phyloP scores from a whole-genome alignment of 1,140 invertebrate species.

The Pseudomyrmex gracilis region DNA sequence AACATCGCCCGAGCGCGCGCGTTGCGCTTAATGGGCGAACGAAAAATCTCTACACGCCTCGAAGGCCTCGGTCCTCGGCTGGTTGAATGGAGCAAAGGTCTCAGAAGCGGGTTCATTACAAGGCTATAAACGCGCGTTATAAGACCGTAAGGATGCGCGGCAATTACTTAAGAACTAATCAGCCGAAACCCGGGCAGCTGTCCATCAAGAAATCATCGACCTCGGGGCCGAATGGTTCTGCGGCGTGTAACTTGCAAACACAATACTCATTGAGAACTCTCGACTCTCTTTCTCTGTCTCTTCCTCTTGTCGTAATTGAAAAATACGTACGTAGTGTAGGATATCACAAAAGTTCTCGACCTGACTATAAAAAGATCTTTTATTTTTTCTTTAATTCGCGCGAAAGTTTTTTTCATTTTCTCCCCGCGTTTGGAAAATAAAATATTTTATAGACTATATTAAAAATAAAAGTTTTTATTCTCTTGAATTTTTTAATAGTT shows the following conservation, averaged over 20 bases:
- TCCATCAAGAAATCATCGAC: conserved; percentile 73
- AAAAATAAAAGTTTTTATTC: too few relatives aligned
- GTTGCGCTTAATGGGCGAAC: conserved; percentile 32
- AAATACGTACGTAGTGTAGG: conserved; percentile 3
- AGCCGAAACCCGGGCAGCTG: conserved; percentile 76
- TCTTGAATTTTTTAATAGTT: too few relatives aligned
- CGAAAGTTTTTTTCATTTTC: neutral
- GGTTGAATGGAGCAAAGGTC: conserved; percentile 75
- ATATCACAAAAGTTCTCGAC: neutral
- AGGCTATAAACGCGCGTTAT: conserved; percentile 82
- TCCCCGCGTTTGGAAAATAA: too few relatives aligned
- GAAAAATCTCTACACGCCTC: conserved; percentile 21
- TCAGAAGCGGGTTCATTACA: conserved; percentile 83
- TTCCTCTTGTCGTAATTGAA: conserved; percentile 55
- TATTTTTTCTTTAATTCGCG: neutral
- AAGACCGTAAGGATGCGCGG: conserved; percentile 80
- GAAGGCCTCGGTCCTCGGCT: neutral
- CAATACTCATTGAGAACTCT: conserved; percentile 31
- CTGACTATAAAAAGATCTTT: neutral
- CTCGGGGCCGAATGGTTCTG: conserved; percentile 50
- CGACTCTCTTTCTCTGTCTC: neutral
- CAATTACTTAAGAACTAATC: conserved; percentile 84
- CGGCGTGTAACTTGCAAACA: conserved; percentile 28
- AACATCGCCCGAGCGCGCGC: neutral
- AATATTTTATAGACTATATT: too few relatives aligned